Percentiles rank a stretch among this genome's conserved stretches.
These are phyloP conservation scores for Amphiduros pacificus DNA, from an alignment of 2,888 invertebrate genomes.

Conservation along the genomic window DNA sequence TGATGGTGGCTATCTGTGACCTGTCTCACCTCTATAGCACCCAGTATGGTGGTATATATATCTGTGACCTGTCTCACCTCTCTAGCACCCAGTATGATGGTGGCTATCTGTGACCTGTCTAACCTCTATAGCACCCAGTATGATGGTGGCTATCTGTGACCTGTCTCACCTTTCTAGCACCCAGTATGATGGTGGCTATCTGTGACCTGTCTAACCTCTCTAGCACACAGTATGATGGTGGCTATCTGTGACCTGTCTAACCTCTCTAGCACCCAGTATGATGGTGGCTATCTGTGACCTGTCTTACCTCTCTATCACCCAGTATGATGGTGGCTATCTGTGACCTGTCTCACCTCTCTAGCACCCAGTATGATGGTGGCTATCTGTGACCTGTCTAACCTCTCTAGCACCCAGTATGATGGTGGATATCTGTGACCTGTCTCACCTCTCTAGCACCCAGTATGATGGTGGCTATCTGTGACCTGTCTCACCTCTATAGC, in stretches of 20 bases:
- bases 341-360: conserved; percentile 81
- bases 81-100: conserved; percentile 95
- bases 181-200: too few relatives aligned
- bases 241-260: conserved; percentile 97
- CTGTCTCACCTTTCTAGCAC: conserved; percentile 99
- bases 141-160: conserved; percentile 95
- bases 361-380: conserved; percentile 97
- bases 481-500: conserved; percentile 98
- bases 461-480: conserved; percentile 96
- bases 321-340: too few relatives aligned
- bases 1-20: conserved; percentile 95
- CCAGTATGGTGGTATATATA: conserved; percentile 96
- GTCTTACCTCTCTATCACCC: too few relatives aligned
- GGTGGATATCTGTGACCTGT: conserved; percentile 94
- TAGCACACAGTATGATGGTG: conserved; percentile 93
- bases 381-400: conserved; percentile 97
- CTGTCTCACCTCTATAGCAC: conserved; percentile 88
- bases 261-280: too few relatives aligned
- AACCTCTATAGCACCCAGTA: conserved; percentile 99
- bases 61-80: conserved; percentile 98
- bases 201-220: conserved; percentile 84
- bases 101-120: conserved; percentile 94
- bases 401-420: conserved; percentile 96
- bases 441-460: conserved; percentile 88
- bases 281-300: too few relatives aligned